Evolutionary conservation across 1,140 invertebrate species (phyloP), one percentile per base, ranked within the genome.

Genomic region (Aphelenchoides besseyi): DNA sequence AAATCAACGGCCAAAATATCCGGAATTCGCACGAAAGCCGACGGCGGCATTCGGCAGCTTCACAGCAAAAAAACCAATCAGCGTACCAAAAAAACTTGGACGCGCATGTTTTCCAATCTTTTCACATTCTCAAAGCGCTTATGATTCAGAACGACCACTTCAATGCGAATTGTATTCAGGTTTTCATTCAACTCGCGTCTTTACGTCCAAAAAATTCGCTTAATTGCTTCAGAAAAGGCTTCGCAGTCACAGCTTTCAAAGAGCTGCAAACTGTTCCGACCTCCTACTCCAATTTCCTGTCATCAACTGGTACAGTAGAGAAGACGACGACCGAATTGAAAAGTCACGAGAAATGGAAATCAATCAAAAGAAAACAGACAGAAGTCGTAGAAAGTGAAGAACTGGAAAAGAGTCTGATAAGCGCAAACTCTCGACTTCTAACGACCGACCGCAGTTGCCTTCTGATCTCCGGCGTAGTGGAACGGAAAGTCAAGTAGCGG

Each of bases 361-460:
- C 41, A 23, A 48, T 48, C 41, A 23, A 48, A 23, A 48, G 41
- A 48, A 23, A 23, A 23, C 41, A 23, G 41, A 48, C 41, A 48
- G 41, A 48, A 48, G 41, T 48, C 41, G 41, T 16, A 12, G 41
- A 48, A 48, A 48, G 41, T 48, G 41, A 48, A 48, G 41, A 48
- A 48, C 12, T 48, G 41, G n/a, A n/a, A n/a, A 48, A 48, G 41
- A 48, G 41, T 48, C 41, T 48, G 41, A 48, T 48, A 48, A 48
- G 41, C 41, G 41, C 41, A 48, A 23, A 12, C 41, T 23, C 41
- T 23, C 41, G 41, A 48, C 41, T 48, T 12, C n/a, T 23, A 48
- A 23, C 41, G 41, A 48, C 41, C 41, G 41, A 12, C 41, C 12
- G 12, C 41, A 48, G 41, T 23, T 23, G 41, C 41, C 41, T 48